Evolutionary conservation across 2,797 vertebrate genomes (phyloP).

Genomic region (Borostomias antarcticus): DNA sequence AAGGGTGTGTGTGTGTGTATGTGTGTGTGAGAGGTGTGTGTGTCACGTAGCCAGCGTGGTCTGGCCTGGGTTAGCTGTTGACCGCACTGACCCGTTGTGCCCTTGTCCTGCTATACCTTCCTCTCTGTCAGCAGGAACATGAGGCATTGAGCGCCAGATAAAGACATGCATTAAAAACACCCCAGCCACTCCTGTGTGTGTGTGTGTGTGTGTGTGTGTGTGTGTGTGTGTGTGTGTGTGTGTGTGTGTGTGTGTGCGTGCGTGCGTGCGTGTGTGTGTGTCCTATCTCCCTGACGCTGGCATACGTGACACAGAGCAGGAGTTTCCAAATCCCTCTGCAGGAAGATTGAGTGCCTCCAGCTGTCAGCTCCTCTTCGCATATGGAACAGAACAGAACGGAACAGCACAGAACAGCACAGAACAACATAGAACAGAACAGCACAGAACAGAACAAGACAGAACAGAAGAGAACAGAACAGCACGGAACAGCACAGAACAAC

Average conservation of each 20-base stretch:
- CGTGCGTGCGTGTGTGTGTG: too few species aligned
- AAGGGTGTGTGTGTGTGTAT: background rate
- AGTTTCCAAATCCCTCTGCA: constrained; percentile 37
- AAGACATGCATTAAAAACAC: constrained; percentile 21
- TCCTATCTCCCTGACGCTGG: constrained; percentile 23
- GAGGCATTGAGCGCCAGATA: constrained; percentile 42
- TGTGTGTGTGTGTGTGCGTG: constrained; percentile 41
- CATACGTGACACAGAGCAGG: constrained; percentile 40
- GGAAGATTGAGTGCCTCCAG: too few species aligned
- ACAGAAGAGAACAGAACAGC: constrained; percentile 5
- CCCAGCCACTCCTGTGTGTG: constrained; percentile 15
- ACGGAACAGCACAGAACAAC: background rate
- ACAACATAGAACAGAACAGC: background rate
- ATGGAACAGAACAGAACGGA: background rate
- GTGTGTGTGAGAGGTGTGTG: background rate
- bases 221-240: too few species aligned
- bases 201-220: constrained; percentile 37
- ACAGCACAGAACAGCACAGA: constrained; percentile 2
- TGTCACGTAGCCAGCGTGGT: background rate
- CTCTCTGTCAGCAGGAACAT: constrained; percentile 43
- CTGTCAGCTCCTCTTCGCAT: too few species aligned
- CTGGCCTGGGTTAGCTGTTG: background rate
- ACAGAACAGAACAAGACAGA: background rate
- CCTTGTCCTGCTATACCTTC: background rate
- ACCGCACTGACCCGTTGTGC: background rate